Percentiles rank a stretch among this genome's conserved stretches.
Conservation (phyloP, 2,888 invertebrate species). For the Dione juno region DNA sequence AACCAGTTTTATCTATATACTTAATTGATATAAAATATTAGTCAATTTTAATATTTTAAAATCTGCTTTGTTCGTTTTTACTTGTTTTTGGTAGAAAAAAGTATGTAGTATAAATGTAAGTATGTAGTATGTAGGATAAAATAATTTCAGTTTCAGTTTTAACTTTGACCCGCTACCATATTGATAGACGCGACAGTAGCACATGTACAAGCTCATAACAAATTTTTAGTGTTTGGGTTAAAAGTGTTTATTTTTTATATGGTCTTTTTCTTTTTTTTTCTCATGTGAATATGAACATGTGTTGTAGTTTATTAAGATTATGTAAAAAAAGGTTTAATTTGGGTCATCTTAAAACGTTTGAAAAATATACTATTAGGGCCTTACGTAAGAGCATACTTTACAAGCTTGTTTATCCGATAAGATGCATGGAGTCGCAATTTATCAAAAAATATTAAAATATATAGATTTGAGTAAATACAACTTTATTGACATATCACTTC, state of each 20-base stretch:
- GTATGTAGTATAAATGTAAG: no score
- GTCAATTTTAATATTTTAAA: background rate
- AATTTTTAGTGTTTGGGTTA: constrained; percentile 9
- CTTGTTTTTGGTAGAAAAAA: background rate
- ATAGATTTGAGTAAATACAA: no score
- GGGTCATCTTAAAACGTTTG: background rate
- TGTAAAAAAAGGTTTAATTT: background rate
- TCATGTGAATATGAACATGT: constrained; percentile 10
- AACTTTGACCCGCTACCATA: background rate
- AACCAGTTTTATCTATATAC: constrained; percentile 1
- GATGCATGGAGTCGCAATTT: no score
- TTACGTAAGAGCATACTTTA: no score
- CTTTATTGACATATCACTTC: no score
- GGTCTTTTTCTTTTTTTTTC: constrained; percentile 11
- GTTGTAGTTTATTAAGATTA: background rate
- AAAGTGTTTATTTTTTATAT: constrained; percentile 15
- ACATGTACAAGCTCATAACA: constrained; percentile 1
- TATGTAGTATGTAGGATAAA: no score
- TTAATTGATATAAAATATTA: constrained; percentile 6
- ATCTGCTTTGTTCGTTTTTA: background rate
- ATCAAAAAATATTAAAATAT: no score
- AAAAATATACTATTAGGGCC: background rate
- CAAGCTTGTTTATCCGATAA: no score
- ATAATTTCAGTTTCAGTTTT: no score
- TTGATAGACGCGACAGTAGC: background rate